Evolutionary conservation across 1,140 invertebrate genomes (phyloP), one percentile per base, ranked within the genome.

Genomic region (Trachelipus rathkii): DNA sequence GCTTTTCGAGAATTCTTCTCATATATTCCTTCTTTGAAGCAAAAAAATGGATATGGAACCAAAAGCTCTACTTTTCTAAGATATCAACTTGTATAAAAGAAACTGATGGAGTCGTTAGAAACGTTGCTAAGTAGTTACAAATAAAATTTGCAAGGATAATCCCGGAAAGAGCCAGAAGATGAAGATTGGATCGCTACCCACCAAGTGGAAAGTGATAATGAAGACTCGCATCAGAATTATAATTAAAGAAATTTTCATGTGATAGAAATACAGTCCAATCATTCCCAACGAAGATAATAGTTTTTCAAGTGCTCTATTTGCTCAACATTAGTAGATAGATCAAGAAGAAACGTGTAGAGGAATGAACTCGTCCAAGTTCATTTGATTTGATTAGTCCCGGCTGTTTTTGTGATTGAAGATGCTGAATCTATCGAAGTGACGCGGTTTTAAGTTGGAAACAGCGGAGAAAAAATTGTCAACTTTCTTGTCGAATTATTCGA

Each of bases 151-250:
- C 50, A 60, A 19, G 8, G 50, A 60, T 60, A 60, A 1, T 15
- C 19, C 50, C 1, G 19, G 8, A 19, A 60, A 19, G 8, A 8
- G 4, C 1, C 70, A 73, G 53, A 73, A 71, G 21, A 46, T 73
- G 21, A 70, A 78, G 74, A 78, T 9, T 78, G 44, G 74, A 78
- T 33, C 72, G 77, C 10, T 78, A 74, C 60, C 75, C 77, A 13
- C 77, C 77, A 4, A 78, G 77, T 71, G 77, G 77, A 78, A 33
- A 78, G 77, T 60, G 74, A 78, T 43, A 78, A 74, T 71, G 77
- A 76, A 60, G 50, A 60, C 44, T 60, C 33, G 75, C 71, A 60
- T 73, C 73, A 70, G 71, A 72, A n/a, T 33, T 33, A 3, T 33
- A 6, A 1, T 33, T 33, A 6, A 33, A 33, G 33, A 33, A 33